These are phyloP conservation scores for Heliconius congener DNA, from an alignment of 1,140 invertebrate species.

Conservation along the genomic window DNA sequence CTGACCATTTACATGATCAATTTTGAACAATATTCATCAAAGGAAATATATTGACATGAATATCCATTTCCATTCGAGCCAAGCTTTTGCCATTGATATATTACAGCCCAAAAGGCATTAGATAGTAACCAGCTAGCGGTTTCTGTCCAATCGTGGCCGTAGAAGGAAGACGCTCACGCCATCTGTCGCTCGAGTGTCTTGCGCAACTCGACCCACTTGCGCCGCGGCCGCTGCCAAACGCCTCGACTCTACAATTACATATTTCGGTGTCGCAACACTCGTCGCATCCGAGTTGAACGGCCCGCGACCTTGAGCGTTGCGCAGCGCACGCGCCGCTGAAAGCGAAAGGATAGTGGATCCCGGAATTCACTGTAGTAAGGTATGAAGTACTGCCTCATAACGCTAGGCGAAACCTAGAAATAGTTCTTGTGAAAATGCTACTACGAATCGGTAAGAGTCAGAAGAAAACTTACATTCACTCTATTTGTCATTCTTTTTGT, in stretches of 20 bases:
- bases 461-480: too few relatives aligned
- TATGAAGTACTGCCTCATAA: neutral
- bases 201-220: conserved; percentile 77
- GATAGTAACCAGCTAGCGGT: neutral
- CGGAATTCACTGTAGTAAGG: conserved; percentile 44
- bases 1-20: neutral
- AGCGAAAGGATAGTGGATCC: conserved; percentile 72
- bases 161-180: conserved; percentile 72
- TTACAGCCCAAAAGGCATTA: neutral
- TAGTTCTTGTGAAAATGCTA: neutral
- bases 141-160: conserved; percentile 43
- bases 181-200: conserved; percentile 70
- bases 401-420: neutral
- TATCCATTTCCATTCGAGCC: neutral
- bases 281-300: conserved; percentile 80
- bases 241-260: conserved; percentile 76
- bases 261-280: conserved; percentile 76
- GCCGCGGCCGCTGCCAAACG: conserved; percentile 74
- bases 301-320: conserved; percentile 73
- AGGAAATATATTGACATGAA: neutral
- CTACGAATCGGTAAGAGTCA: too few relatives aligned
- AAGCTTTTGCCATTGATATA: neutral
- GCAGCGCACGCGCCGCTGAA: conserved; percentile 73
- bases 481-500: too few relatives aligned
- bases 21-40: neutral